Base-by-base conservation (phyloP, 2,888 invertebrate genomes). In the Rutpela maculata region DNA sequence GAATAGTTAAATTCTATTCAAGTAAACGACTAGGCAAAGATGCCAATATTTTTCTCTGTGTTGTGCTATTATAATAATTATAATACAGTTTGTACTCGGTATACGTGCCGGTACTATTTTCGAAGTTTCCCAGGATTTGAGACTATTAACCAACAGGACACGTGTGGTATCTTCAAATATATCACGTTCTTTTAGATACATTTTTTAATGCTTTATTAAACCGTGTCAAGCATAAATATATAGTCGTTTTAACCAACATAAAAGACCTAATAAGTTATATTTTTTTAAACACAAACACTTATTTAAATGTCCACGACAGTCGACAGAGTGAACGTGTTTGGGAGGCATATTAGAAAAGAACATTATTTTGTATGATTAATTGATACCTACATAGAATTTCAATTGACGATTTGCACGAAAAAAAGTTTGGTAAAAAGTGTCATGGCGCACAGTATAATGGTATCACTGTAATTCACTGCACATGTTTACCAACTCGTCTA, bases 141-240 rank as follows among this genome's bases (percentile, higher is more conserved):
- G 50, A 15, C 7, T 50, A 50, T 50, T 50, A 50, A 50, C n/a
- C 50, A 22, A 59, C 65, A 65, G 17, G 10, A 65, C 65, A 65
- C 38, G 38, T 43, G 38, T 65, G 65, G 18, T 43, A 38, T 43
- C 11, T 43, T 43, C 43, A 18, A 10, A 38, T 19, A 35, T 65
- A 35, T 65, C 38, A 65, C 43, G 65, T 65, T 19, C 38, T 65
- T 43, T 65, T 19, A 65, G 38, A 43, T 65, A 65, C 65, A 38
- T 65, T 65, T 38, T 17, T 38, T 65, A 35, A 35, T 65, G 38
- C n/a, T 19, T 3, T 43, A 65, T 18, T 19, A 38, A 31, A 15
- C 10, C 60, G 35, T 62, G 62, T 2, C 35, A 35, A n/a, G 31
- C 62, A 31, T 62, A 62, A 62, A 26, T 10, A 12, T 22, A 3